Evolutionary conservation across 2,888 invertebrate genomes (phyloP).

Genomic region (Hyppa rectilinea): DNA sequence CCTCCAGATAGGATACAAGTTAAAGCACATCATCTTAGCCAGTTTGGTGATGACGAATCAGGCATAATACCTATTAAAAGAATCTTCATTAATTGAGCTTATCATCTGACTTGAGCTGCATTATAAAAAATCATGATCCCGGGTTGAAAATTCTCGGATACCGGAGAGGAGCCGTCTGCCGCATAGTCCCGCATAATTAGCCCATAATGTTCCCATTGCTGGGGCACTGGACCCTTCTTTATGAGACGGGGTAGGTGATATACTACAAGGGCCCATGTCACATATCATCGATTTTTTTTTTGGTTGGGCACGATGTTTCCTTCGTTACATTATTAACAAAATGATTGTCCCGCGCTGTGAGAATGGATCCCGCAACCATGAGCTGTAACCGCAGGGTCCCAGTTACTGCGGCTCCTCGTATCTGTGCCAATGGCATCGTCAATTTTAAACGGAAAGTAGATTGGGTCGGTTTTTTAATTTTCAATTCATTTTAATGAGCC

Average conservation of each 20-base stretch:
- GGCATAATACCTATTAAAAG: neutral
- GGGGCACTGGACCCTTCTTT: too few relatives aligned
- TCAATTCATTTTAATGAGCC: slow-evolving; percentile 2
- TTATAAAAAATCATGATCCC: neutral
- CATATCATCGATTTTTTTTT: too few relatives aligned
- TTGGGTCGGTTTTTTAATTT: slow-evolving; percentile 6
- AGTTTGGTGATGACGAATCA: neutral
- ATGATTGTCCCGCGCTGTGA: slow-evolving; percentile 1
- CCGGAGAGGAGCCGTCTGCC: neutral
- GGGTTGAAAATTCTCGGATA: neutral
- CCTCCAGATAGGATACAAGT: too few relatives aligned
- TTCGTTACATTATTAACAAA: slow-evolving; percentile 30
- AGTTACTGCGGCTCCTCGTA: neutral
- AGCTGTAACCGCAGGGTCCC: slow-evolving; percentile 19
- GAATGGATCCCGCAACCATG: slow-evolving; percentile 21
- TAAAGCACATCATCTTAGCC: neutral
- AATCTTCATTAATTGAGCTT: neutral
- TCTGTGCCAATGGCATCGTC: slow-evolving; percentile 6
- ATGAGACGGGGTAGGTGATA: too few relatives aligned
- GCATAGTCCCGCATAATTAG: slow-evolving; percentile 6
- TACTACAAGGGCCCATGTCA: too few relatives aligned
- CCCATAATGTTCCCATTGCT: too few relatives aligned
- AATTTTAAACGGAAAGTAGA: slow-evolving; percentile 43
- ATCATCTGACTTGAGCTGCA: neutral
- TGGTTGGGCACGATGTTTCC: too few relatives aligned